Evolutionary conservation across 2,113 vertebrate genomes (phyloP), one percentile per base, ranked within the genome.

Genomic region (Salvelinus fontinalis): DNA sequence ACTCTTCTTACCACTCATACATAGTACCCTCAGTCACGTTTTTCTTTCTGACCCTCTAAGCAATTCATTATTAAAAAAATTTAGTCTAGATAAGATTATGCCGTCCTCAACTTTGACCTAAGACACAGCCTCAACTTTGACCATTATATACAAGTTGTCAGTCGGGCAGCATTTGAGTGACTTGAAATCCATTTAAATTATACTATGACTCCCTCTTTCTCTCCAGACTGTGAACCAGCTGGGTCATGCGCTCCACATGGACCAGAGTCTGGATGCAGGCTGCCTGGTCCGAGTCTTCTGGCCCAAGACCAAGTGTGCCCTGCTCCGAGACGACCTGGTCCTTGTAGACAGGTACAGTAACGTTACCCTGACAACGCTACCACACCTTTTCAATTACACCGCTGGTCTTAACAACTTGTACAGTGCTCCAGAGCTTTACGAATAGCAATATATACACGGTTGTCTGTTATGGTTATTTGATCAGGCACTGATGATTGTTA

Each of bases 271-370:
- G 89, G 95, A 99, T 71, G 95, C 96, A 22, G 98, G 97, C 82
- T 97, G 97, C 80, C 95, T 98, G 0, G 98, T 99, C 6, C 96
- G 95, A 68, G 96, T 99, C 18, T 99, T 99, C 82, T 99, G 98
- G 97, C 98, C 98, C n/a, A 99, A 99, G 84, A 93, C 95, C 77
- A 99, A 98, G 89, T 99, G 98, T 89, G 97, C 95, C n/a, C 93
- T 99, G 72, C 93, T 99, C 79, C 91, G 98, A 93, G 98, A 99
- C 31, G 98, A 99, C 90, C 91, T 99, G 91, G 98, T 99, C 78
- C 95, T 99, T 75, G 93, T 99, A 77, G 97, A 99, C 95, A 99
- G 97, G 98, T 99, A 94, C 82, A 4, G 13, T 20, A 34, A 16
- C n/a, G 9, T 44, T 14, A 48, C 11, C 22, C 5, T 6, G 44